A percentile compares a stretch with the other conserved stretches of the same genome.
These are phyloP conservation scores for Heteropelma amictum DNA, from an alignment of 2,888 invertebrate genomes.

Conservation along the genomic window DNA sequence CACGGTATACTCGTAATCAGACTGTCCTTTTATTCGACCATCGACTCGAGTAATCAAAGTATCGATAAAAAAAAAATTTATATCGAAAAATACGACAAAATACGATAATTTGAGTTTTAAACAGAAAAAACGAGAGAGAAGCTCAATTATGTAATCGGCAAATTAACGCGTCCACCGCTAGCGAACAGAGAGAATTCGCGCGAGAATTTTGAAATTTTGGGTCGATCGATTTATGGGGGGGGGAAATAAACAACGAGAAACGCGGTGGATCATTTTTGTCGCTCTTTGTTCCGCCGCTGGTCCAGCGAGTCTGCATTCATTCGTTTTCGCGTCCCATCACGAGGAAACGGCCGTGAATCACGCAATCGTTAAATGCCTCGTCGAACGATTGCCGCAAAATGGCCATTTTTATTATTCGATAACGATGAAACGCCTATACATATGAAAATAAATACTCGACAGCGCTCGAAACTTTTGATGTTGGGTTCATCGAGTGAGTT, in stretches of 20 bases:
- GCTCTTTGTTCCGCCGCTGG: neutral
- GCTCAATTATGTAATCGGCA: too few relatives aligned
- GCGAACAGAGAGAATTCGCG: too few relatives aligned
- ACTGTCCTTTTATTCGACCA: neutral
- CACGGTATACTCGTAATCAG: too few relatives aligned
- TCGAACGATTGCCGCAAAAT: constrained; percentile 32
- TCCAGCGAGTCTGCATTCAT: constrained; percentile 21
- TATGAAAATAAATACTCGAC: neutral
- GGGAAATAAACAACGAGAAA: neutral
- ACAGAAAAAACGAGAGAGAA: too few relatives aligned
- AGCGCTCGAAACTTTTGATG: neutral
- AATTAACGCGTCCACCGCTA: too few relatives aligned
- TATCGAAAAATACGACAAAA: too few relatives aligned
- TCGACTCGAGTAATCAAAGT: too few relatives aligned
- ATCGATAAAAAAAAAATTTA: too few relatives aligned
- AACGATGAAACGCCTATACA: neutral
- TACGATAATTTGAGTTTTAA: too few relatives aligned
- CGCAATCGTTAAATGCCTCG: constrained; percentile 44
- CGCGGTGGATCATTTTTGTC: neutral
- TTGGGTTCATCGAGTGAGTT: neutral
- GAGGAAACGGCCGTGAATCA: constrained; percentile 38
- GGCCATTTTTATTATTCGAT: constrained; percentile 29
- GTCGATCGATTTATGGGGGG: neutral
- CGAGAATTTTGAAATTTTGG: too few relatives aligned
- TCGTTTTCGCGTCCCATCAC: neutral